Percentiles rank a stretch among this genome's conserved stretches.
Evolutionary conservation across 2,888 invertebrate species (phyloP).

Genomic region (Allophyes oxyacanthae): DNA sequence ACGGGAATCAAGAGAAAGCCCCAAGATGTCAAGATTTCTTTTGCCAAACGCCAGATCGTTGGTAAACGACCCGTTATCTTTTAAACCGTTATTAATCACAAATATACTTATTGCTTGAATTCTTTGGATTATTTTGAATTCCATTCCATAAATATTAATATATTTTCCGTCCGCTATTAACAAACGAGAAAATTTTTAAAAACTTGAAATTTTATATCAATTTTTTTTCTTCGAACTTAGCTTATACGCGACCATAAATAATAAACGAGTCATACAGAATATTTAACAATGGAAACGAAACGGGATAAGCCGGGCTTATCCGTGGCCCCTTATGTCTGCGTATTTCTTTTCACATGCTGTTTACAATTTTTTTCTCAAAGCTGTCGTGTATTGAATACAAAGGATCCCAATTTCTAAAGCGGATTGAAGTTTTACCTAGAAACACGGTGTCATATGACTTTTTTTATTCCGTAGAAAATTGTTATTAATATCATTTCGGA

Average conservation of each 20-base stretch:
- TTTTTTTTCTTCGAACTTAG: conserved; percentile 4
- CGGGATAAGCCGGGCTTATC: conserved; percentile 21
- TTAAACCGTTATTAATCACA: conserved; percentile 45
- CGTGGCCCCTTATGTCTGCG: conserved; percentile 1
- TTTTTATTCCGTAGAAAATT: too few species aligned
- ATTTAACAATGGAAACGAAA: conserved; percentile 36
- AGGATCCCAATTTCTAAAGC: neutral
- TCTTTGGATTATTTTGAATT: too few species aligned
- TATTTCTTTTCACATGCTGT: conserved; percentile 12
- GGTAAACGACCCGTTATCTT: conserved; percentile 47
- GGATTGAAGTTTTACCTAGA: too few species aligned
- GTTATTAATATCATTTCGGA: too few species aligned
- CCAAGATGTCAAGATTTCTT: conserved; percentile 43
- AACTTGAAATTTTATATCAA: conserved; percentile 2
- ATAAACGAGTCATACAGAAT: conserved; percentile 11
- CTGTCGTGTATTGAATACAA: neutral
- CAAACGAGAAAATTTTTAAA: too few species aligned
- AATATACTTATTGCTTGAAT: neutral
- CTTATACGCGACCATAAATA: conserved; percentile 11
- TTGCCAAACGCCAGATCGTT: conserved; percentile 41
- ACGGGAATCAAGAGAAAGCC: conserved; percentile 60
- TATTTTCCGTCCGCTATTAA: too few species aligned
- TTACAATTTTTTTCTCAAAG: neutral
- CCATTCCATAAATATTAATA: too few species aligned
- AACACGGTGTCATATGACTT: too few species aligned